Percentiles rank a stretch among this genome's conserved stretches.
Evolutionary conservation across 1,140 invertebrate species (phyloP).

Genomic region (Telenomus remus): DNA sequence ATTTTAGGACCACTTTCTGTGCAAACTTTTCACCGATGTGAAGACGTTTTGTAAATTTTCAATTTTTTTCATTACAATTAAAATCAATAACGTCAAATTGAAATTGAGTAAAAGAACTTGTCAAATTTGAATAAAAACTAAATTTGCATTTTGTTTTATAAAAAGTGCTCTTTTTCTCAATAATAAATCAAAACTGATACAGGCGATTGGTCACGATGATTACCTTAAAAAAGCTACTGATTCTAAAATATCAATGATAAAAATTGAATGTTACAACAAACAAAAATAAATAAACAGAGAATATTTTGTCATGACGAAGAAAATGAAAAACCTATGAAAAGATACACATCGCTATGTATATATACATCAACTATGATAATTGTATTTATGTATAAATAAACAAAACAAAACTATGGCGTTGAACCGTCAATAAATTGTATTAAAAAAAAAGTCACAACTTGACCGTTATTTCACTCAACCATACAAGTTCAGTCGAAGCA

Average conservation of each 20-base stretch:
- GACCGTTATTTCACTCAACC: neutral
- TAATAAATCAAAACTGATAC: too few relatives aligned
- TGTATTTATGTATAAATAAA: conserved; percentile 63
- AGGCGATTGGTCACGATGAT: too few relatives aligned
- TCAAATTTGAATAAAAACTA: too few relatives aligned
- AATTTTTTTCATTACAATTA: too few relatives aligned
- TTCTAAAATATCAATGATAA: conserved; percentile 25
- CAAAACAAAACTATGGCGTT: conserved; percentile 22
- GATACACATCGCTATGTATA: conserved; percentile 54
- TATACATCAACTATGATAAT: conserved; percentile 53
- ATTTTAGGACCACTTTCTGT: too few relatives aligned
- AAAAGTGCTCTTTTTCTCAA: too few relatives aligned
- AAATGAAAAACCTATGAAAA: conserved; percentile 33
- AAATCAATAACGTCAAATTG: too few relatives aligned
- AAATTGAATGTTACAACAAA: conserved; percentile 14
- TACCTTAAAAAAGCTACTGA: conserved; percentile 26
- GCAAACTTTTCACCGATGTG: too few relatives aligned
- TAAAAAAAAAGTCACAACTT: conserved; percentile 7
- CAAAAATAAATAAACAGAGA: conserved; percentile 43
- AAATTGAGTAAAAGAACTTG: too few relatives aligned
- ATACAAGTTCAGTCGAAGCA: conserved; percentile 1
- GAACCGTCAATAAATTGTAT: conserved; percentile 63
- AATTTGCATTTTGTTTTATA: too few relatives aligned
- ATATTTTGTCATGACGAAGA: conserved; percentile 58
- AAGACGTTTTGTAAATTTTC: too few relatives aligned